Evolutionary conservation across 2,888 invertebrate species (phyloP), one percentile per base, ranked within the genome.

Genomic region (Megalurothrips usitatus): DNA sequence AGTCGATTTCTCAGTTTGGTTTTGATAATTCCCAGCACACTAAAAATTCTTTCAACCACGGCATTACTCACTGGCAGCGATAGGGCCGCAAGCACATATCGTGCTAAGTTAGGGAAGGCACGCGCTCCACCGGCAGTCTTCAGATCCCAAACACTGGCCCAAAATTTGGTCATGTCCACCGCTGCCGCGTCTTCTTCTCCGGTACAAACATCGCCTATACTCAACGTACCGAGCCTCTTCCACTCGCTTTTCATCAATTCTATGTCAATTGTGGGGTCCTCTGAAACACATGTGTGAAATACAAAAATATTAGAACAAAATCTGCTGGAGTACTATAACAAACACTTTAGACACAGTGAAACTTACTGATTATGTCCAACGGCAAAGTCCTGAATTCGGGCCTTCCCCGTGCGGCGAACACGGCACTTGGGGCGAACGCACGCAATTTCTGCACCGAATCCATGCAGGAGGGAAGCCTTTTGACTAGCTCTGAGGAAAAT

Each of bases 1-100:
- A 63, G 19, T 19, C 19, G 11, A 19, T 63, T 63, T 6, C 63
- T 10, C 1, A 81, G n/a, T 81, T 83, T 82, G 43, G 80, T 82
- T 81, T 83, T 81, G 0, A 83, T 43, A 11, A 78, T 48, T 19
- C 78, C 43, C 79, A 83, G 81, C 17, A 83, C 28, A 79, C 82
- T 81, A 26, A 83, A 83, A 28, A 82, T 78, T 10, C 81, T 75
- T 26, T 83, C 82, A 6, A 83, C 81, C 11, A 81, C 82, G 9
- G 82, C 82, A 48, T 82, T 83, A 23, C 82, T 83, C 4, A 81
- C 80, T 11, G 81, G 81, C 19, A 83, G 80, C 23, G 81, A 80
- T 10, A 83, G 79, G 8, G 78, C 80, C 52, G 80, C 6, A 19
- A 82, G 48, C 1, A 82, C 82, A 19, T 14, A 63, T 19, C 11